phyloP scores from a whole-genome alignment of 2,797 vertebrate species.

The Scolopax rusticola region DNA sequence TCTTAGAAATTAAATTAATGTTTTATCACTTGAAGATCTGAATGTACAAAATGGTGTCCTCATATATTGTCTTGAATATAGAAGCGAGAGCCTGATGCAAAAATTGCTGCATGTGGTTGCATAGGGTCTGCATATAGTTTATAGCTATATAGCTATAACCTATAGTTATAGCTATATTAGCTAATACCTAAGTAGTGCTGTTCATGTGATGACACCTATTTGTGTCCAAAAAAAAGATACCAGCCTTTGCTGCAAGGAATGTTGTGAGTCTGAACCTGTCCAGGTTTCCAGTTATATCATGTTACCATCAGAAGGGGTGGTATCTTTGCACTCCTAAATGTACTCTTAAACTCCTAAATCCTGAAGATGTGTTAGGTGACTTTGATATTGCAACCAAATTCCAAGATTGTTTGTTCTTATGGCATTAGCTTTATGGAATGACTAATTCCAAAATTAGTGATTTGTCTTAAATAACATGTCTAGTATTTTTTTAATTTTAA shows the following conservation, averaged over 20 bases:
- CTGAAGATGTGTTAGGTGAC: neutral
- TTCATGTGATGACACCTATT: neutral
- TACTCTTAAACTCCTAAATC: neutral
- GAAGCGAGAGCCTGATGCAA: neutral
- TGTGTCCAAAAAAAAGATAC: neutral
- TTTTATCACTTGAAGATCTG: neutral
- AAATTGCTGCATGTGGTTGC: neutral
- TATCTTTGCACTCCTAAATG: neutral
- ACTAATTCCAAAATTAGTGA: neutral
- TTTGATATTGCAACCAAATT: neutral
- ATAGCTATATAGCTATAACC: too few relatives aligned
- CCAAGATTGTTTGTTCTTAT: neutral
- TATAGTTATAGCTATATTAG: too few relatives aligned
- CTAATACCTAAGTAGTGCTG: neutral
- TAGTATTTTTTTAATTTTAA: neutral
- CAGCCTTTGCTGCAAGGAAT: rapidly evolving
- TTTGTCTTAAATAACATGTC: neutral
- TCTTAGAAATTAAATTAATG: neutral
- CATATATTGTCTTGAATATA: neutral
- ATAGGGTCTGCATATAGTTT: neutral
- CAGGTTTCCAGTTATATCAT: neutral
- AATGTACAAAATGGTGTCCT: neutral
- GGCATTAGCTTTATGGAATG: neutral
- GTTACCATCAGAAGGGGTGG: neutral
- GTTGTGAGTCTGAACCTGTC: neutral